Percentiles rank a stretch among this genome's conserved stretches.
These are phyloP conservation scores for Pithys albifrons DNA, from an alignment of 2,113 vertebrate genomes.

Conservation along the genomic window DNA sequence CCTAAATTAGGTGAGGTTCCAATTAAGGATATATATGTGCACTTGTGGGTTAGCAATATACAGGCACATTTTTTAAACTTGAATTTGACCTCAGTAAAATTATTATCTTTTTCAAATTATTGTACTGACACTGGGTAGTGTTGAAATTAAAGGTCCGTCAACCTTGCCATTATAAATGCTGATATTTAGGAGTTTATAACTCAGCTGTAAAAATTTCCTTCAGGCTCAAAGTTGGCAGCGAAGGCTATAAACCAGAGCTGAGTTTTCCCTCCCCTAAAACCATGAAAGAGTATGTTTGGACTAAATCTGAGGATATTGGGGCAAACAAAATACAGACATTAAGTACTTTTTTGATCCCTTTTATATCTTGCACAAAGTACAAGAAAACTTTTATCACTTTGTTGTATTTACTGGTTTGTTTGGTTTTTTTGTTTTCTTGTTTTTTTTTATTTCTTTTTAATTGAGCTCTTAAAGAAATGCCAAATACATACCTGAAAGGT, in stretches of 20 bases:
- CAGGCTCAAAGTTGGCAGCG: conserved; percentile 12
- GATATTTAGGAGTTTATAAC: conserved; percentile 62
- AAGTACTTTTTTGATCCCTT: not conserved
- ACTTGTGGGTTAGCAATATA: not conserved
- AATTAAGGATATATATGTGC: conserved; percentile 19
- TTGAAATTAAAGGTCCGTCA: conserved; percentile 50
- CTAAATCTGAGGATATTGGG: not conserved
- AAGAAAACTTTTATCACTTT: not conserved
- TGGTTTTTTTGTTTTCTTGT: no score
- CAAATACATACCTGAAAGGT: not conserved
- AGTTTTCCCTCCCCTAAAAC: not conserved
- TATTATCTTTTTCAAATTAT: conserved; percentile 44
- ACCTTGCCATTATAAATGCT: conserved; percentile 20
- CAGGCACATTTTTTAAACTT: not conserved
- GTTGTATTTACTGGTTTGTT: not conserved
- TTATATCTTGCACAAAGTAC: not conserved
- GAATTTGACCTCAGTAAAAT: conserved; percentile 43
- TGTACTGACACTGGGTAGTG: conserved; percentile 24
- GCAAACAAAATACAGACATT: not conserved
- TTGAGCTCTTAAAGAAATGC: not conserved
- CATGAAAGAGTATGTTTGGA: not conserved
- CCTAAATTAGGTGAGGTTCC: not conserved
- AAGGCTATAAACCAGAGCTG: conserved; percentile 29
- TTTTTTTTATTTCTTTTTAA: not conserved
- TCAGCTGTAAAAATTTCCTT: conserved; percentile 66